Evolutionary conservation across 2,888 invertebrate genomes (phyloP), one percentile per base, ranked within the genome.

Genomic region (Odontomyia ornata): DNA sequence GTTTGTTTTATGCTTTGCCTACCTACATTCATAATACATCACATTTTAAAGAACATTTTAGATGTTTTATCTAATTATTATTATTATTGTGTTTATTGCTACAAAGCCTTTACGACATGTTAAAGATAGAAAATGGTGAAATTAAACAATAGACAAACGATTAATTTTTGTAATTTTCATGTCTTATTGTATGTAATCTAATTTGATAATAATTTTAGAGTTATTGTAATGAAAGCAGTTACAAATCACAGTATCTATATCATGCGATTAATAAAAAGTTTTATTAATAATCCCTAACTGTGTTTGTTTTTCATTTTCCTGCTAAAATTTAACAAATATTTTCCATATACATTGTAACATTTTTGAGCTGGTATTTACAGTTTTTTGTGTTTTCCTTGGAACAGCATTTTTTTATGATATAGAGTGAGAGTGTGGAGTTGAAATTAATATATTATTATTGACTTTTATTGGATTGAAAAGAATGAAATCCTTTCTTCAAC

Each of bases 261-360:
- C 21, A 13, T 65, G 65, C 62, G 28, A 27, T n/a, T 65, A 36
- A 65, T 65, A 65, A 65, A 47, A 56, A 72, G 43, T 47, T 25
- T 15, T 27, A 72, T 28, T 72, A 56, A 27, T 72, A 28, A 72
- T 52, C 71, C 71, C 30, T 72, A 72, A 72, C 56, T 72, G 71
- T 72, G 71, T 72, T 72, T 52, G 52, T 72, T 72, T 72, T 72
- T 72, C 28, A 65, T 21, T 62, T 18, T 18, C 18, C 5, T 28
- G 9, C 65, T 65, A 36, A 36, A n/a, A 65, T 28, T 65, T 36
- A 65, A 65, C 36, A 3, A 36, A 28, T 64, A 15, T 65, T 65
- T 65, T 52, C 15, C 18, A 18, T 15, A 52, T 15, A 52, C 13
- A 9, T 52, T 4, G 15, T 52, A 52, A 52, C 52, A 4, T 9